phyloP scores from a whole-genome alignment of 2,797 vertebrate species.

The Melanotaenia pygmaea region DNA sequence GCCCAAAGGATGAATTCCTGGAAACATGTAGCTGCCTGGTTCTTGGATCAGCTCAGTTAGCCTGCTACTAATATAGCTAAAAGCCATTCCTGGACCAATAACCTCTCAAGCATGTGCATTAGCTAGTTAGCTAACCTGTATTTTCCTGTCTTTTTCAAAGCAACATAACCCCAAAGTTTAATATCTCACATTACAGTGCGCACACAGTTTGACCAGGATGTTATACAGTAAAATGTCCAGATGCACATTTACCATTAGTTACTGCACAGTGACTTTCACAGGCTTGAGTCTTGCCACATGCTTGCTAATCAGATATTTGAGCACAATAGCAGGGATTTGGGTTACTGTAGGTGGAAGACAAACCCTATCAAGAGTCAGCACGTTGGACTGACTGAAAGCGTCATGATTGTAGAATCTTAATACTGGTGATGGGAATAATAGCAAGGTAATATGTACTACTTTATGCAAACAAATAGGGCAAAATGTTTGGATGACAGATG shows the following conservation, averaged over 20 bases:
- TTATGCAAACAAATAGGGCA: slow-evolving; percentile 35
- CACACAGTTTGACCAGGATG: background rate
- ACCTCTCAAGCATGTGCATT: background rate
- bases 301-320: slow-evolving; percentile 29
- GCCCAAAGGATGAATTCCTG: background rate
- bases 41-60: background rate
- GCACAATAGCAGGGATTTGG: slow-evolving; percentile 16
- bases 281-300: background rate
- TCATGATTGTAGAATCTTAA: background rate
- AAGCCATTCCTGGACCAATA: background rate
- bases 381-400: background rate
- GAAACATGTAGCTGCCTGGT: background rate
- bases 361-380: slow-evolving; percentile 15
- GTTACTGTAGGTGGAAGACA: slow-evolving; percentile 20
- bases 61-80: background rate
- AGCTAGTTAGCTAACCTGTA: background rate
- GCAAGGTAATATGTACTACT: background rate
- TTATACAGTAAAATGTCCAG: background rate
- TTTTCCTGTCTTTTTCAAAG: background rate
- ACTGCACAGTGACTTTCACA: slow-evolving; percentile 5
- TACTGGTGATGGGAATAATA: slow-evolving; percentile 2
- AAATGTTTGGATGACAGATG: slow-evolving; percentile 66
- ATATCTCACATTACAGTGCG: background rate
- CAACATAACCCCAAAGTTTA: background rate
- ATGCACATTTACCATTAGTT: background rate